Evolutionary conservation across 2,113 vertebrate genomes (phyloP), one percentile per base, ranked within the genome.

Genomic region (Rana temporaria): DNA sequence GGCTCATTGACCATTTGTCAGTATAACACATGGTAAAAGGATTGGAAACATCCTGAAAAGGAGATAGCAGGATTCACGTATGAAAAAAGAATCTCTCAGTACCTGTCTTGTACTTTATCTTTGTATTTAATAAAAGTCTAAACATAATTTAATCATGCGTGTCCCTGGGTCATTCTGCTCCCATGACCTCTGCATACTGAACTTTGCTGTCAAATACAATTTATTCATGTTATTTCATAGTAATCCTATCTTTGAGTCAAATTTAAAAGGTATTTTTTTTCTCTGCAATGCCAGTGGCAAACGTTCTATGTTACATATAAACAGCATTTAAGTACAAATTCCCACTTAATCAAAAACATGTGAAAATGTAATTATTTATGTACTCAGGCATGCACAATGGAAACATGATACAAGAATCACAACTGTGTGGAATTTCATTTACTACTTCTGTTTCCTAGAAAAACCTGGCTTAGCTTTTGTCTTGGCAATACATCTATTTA

Each of bases 101-200:
- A n/a, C 26, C 22, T 55, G 38, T 53, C 53, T 63, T 81, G 16
- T 53, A 71, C 57, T 48, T 81, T 70, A 79, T 34, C 70, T 71
- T 80, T 79, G 12, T 60, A n/a, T 57, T 52, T 75, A 82, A 82
- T 82, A 75, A 66, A 74, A 66, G 62, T 67, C 66, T 82, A 64
- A 82, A 75, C 80, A 67, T 82, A 82, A 82, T 82, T 82, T 75
- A 82, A 82, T 82, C 71, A 82, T 67, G 32, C 52, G 75, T 74
- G 72, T 75, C 70, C 71, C 75, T 56, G 75, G 80, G 80, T 82
- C 80, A 82, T 82, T 65, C 67, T 75, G 63, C 80, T 82, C 80
- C 55, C 80, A 82, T 82, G 71, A 82, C 80, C 80, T 82, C 75
- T 82, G 75, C 62, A 82, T 67, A 67, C 69, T 75, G 62, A 82